phyloP scores from a whole-genome alignment of 2,797 vertebrate genomes.

The Tachyglossus aculeatus region DNA sequence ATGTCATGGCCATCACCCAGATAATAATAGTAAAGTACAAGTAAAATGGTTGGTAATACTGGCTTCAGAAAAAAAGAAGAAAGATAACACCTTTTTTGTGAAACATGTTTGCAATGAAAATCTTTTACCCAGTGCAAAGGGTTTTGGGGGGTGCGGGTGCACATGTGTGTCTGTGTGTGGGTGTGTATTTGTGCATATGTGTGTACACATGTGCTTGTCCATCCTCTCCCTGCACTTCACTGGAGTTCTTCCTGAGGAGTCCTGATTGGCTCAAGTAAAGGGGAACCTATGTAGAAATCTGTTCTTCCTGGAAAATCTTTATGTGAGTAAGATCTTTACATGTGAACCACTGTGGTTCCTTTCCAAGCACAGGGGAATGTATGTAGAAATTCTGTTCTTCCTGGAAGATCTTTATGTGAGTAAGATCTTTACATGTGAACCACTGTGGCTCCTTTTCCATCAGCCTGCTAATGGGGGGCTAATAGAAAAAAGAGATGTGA shows the following conservation, averaged over 20 bases:
- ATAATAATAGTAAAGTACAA: conserved; percentile 85
- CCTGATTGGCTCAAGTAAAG: conserved; percentile 68
- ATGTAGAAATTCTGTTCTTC: conserved; percentile 73
- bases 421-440: conserved; percentile 70
- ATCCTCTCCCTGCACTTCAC: conserved; percentile 21
- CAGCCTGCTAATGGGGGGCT: conserved; percentile 80
- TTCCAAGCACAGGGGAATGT: conserved; percentile 72
- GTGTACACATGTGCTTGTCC: no score
- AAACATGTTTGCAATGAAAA: conserved; percentile 61
- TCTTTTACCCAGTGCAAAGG: conserved; percentile 31
- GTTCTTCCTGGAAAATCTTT: conserved; percentile 76
- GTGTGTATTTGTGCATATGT: no score
- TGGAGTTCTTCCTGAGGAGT: conserved; percentile 58
- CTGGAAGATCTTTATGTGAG: conserved; percentile 73
- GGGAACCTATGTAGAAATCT: conserved; percentile 70
- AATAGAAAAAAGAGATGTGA: conserved; percentile 76
- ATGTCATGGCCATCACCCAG: conserved; percentile 86
- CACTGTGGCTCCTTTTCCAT: conserved; percentile 75
- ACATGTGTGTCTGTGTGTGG: no score
- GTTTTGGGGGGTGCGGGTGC: no score
- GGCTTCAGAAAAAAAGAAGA: conserved; percentile 53
- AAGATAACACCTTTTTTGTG: conserved; percentile 70
- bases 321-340: conserved; percentile 66
- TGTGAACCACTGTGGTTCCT: no score
- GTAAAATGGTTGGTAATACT: conserved; percentile 80